Evolutionary conservation across 2,888 invertebrate genomes (phyloP).

Genomic region (Hybos culiciformis): DNA sequence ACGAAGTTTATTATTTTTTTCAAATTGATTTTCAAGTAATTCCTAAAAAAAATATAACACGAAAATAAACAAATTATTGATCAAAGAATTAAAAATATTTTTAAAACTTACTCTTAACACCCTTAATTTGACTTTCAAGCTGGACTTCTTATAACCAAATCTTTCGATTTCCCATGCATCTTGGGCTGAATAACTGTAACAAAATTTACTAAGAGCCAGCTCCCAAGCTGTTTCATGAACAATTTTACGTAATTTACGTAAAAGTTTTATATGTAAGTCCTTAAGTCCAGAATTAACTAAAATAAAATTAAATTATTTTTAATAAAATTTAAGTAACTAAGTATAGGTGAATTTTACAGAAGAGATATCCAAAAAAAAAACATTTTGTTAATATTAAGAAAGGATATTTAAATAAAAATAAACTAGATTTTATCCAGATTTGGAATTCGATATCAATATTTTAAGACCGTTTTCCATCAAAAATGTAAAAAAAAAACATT

Average conservation of each 20-base stretch:
- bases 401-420: too few species aligned
- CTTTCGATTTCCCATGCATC: constrained; percentile 95
- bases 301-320: constrained; percentile 20
- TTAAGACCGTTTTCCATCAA: too few species aligned
- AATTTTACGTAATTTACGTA: constrained; percentile 72
- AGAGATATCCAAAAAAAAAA: too few species aligned
- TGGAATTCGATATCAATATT: too few species aligned
- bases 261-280: constrained; percentile 77
- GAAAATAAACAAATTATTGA: constrained; percentile 1
- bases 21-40: constrained; percentile 88
- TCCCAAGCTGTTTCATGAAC: constrained; percentile 85
- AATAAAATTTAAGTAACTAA: too few species aligned
- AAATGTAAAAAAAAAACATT: too few species aligned
- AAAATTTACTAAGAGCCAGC: constrained; percentile 74
- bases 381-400: too few species aligned
- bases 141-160: constrained; percentile 88
- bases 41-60: constrained; percentile 42
- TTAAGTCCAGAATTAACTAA: constrained; percentile 69
- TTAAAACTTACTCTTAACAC: constrained; percentile 62
- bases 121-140: constrained; percentile 74
- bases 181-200: constrained; percentile 75
- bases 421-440: too few species aligned
- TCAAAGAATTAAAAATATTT: neutral
- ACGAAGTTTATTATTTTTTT: constrained; percentile 86
- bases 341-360: too few species aligned